phyloP scores from a whole-genome alignment of 2,797 vertebrate species.

The Sebastes oblongus region DNA sequence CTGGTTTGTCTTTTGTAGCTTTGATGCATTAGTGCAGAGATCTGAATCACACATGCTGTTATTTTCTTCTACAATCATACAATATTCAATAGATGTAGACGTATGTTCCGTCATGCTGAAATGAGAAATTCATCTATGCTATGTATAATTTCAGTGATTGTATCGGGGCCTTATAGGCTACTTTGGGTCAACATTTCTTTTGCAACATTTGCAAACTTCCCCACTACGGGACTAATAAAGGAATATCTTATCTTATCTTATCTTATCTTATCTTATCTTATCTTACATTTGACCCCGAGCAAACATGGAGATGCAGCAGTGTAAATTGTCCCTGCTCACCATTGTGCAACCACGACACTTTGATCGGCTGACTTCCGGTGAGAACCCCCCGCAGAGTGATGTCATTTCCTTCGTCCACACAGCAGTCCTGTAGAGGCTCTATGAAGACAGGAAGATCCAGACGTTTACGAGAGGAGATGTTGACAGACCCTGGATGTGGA shows the following conservation, averaged over 20 bases:
- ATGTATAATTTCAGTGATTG: neutral
- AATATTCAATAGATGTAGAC: neutral
- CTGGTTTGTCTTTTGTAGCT: slow-evolving; percentile 52
- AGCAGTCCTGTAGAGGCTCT: slow-evolving; percentile 71
- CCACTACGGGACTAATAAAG: no score
- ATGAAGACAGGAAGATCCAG: slow-evolving; percentile 70
- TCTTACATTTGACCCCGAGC: no score
- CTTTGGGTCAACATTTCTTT: neutral
- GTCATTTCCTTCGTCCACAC: slow-evolving; percentile 76
- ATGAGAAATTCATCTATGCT: neutral
- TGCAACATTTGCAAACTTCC: no score
- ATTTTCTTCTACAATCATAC: neutral
- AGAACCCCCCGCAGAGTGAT: slow-evolving; percentile 70
- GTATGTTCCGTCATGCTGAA: neutral
- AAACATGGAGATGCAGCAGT: neutral
- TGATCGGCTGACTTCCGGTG: slow-evolving; percentile 75
- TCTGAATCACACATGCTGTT: slow-evolving; percentile 78
- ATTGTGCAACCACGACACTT: slow-evolving; percentile 81
- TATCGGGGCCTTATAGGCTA: neutral
- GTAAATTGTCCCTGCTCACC: slow-evolving; percentile 64
- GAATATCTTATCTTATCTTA: no score
- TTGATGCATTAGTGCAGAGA: slow-evolving; percentile 82
- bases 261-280: no score
- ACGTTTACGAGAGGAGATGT: neutral
- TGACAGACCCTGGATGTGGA: slow-evolving; percentile 26